Base-by-base conservation (phyloP, 2,113 vertebrate genomes). In the Caracal caracal region DNA sequence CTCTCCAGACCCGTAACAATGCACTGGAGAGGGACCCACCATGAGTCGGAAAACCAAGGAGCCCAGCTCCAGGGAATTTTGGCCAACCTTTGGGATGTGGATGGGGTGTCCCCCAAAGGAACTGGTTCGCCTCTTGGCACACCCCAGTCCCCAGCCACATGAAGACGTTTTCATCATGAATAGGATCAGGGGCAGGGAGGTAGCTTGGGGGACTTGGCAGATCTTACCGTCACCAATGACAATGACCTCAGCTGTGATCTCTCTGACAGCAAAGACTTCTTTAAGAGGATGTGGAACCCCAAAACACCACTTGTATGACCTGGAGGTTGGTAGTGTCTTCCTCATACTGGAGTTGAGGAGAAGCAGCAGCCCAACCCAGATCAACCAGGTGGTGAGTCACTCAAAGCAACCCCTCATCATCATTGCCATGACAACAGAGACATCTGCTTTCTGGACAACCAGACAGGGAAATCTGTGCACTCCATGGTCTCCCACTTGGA, bases 101-200 rank as follows among this genome's bases (percentile, higher is more conserved):
- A 98, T 0, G 98, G 98, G 78, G 97, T 99, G 93, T 98, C 99
- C 51, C 98, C 99, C 3, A 99, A 99, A 98, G 98, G 99, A 24
- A 97, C 99, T 1, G 97, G 98, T 2, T 98, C 99, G 0, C 98
- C 99, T 5, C 98, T 99, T 61, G 98, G 99, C 90, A 98, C 99
- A 1, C 98, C 98, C 93, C 99, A 98, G 97, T 8, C 97, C 98
- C 96, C 98, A 99, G 63, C 97, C 99, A 1, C 98, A 98, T 2
- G 99, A 99, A 99, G 99, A 99, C 9, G 99, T 99, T 82, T 99
- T 99, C 98, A 99, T 99, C 80, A 98, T 99, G 99, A 99, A 99
- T 88, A 99, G 99, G 1, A 99, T 99, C 12, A 99, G 99, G 28
- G 99, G 99, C 73, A 99, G 99, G 30, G 99, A 99, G 96, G 99